Base-by-base conservation (phyloP, 2,888 invertebrate genomes). In the Druceiella hillmani region DNA sequence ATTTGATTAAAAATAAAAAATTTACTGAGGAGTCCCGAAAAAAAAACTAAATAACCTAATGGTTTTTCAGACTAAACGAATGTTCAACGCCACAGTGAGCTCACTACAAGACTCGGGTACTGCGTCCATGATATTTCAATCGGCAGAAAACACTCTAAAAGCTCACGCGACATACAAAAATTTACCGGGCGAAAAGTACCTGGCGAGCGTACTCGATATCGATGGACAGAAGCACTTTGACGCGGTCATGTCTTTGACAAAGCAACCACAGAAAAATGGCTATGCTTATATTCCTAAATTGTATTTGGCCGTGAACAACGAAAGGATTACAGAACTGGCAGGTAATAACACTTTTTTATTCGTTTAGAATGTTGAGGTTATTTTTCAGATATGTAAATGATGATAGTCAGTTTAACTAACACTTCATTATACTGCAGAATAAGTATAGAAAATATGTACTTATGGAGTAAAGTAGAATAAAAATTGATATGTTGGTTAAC, bases 111-210 rank as follows among this genome's bases (percentile, higher is more conserved):
- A 66, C 0, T 62, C 67, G 0, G 66, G 64, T 37, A 61, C 61
- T 0, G 72, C 71, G 0, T 44, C 81, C 0, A 59, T 89, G 12
- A 59, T 79, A 1, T 68, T 87, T 36, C 75, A 81, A 48, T 84
- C 86, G 2, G 77, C 78, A 2, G 74, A 77, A 12, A 81, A 78
- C 45, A 76, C 72, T 0, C 65, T 87, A 3, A 67, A 78, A 31
- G 87, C 87, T 0, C 76, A 79, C 45, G 88, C 85, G 0, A 74
- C 76, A 42, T 87, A 86, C 49, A 78, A 78, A 35, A 82, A 83
- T 53, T 72, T 81, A 16, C 78, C 77, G 0, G 71, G 78, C 42
- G 81, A 85, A 52, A 81, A 82, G 43, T 76, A 76, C 5, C 54
- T 88, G 3, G 78, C 84, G 48, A 70, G 87, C 0, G 80, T 79